Base-by-base conservation (phyloP, 37 sponge, comb jelly and placozoan genomes). In the Eunapius fragilis region DNA sequence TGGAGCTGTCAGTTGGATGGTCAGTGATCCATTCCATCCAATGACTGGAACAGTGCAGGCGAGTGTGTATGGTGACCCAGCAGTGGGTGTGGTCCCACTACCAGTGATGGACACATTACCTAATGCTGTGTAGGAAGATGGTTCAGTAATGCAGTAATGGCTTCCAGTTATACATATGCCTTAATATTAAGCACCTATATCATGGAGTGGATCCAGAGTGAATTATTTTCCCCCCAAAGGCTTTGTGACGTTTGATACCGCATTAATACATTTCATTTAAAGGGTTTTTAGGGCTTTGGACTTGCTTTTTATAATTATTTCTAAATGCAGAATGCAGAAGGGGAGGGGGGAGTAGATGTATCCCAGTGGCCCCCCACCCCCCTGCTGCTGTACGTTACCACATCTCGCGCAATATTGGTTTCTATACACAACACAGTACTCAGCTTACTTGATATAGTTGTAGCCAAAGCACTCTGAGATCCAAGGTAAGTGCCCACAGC, bases 31-130 rank as follows among this genome's bases (percentile, higher is more conserved):
- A 74, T 41, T 68, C 81, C 31, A 68, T 75, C 2, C 82, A 17
- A 74, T 25, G 11, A 75, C 82, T 9, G 82, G 25, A 24, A 38
- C 75, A 77, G 35, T 83, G 45, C 88, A 88, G 11, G 38, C 76
- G 37, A 78, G 71, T 17, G 88, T 33, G 78, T 50, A 82, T 70
- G 78, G n/a, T 26, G n/a, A 45, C 33, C 88, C 88, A 82, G 88
- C 83, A 67, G 31, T 27, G 25, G 83, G 58, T 58, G 58, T 58
- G 58, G 58, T 58, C 58, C 14, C 58, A 58, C 58, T 58, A 58
- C 58, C 58, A 58, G 19, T 58, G 58, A 58, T 58, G 58, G 58
- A 17, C 58, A 58, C 14, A 10, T 58, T 12, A 58, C 58, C 58
- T 58, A 58, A 19, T 19, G 58, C 58, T 58, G 58, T 58, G 58